A percentile compares a stretch with the other conserved stretches of the same genome.
Conservation (phyloP, 2,797 vertebrate species). For the Acanthornis magna region DNA sequence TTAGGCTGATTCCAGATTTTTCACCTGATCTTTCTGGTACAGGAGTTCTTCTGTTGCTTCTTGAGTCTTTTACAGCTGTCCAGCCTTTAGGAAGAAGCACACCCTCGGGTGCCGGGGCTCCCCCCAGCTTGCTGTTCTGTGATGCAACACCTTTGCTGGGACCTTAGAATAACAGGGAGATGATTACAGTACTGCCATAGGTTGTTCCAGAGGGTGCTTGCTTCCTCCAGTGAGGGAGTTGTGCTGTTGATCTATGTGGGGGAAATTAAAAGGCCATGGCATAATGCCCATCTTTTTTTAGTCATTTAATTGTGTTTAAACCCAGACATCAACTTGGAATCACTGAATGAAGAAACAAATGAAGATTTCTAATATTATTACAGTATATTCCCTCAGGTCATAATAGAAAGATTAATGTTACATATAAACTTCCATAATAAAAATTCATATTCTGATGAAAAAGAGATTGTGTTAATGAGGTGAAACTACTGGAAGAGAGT, state of each 20-base stretch:
- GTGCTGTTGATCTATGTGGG: not conserved
- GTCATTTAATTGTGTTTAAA: not conserved
- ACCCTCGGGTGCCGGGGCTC: not conserved
- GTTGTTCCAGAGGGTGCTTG: not conserved
- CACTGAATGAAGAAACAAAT: slow-evolving; percentile 13
- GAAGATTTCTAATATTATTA: slow-evolving; percentile 24
- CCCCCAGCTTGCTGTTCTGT: not conserved
- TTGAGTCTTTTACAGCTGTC: not conserved
- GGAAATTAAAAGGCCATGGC: not conserved
- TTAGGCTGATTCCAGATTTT: not conserved
- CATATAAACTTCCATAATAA: slow-evolving; percentile 13
- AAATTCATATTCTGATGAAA: slow-evolving; percentile 36
- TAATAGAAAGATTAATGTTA: slow-evolving; percentile 28
- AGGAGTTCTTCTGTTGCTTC: not conserved
- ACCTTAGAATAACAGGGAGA: too few species aligned
- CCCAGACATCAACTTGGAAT: not conserved
- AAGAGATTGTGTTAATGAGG: not conserved
- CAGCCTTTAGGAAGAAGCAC: not conserved
- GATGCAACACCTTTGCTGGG: not conserved
- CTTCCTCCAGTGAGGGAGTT: not conserved
- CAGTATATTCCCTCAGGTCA: not conserved
- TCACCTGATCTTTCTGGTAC: not conserved
- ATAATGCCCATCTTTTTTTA: not conserved
- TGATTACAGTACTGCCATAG: fast-evolving
- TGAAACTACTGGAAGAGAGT: not conserved